phyloP scores from a whole-genome alignment of 2,888 invertebrate genomes.

The Holacanthella duospinosa region DNA sequence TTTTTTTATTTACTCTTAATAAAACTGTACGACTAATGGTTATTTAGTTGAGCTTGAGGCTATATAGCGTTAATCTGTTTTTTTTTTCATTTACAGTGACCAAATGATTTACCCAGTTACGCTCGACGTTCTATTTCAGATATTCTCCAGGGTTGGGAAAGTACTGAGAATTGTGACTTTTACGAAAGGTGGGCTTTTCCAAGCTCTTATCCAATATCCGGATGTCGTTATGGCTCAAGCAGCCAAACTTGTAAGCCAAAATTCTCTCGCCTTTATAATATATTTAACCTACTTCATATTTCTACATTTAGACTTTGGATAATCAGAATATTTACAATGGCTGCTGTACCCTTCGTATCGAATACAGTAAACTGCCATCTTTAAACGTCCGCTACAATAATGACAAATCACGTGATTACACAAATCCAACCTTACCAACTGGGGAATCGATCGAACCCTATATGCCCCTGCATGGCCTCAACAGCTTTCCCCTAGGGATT shows the following conservation, averaged over 20 bases:
- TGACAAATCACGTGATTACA: conserved; percentile 98
- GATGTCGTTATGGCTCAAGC: conserved; percentile 94
- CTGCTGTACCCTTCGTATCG: conserved; percentile 97
- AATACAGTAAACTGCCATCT: conserved; percentile 96
- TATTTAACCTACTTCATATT: too few relatives aligned
- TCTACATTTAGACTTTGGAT: conserved; percentile 63
- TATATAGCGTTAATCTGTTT: background rate
- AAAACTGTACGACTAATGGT: too few relatives aligned
- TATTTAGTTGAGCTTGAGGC: too few relatives aligned
- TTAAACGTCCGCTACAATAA: conserved; percentile 99
- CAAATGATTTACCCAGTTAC: conserved; percentile 98
- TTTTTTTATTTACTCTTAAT: background rate
- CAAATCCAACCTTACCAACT: conserved; percentile 92
- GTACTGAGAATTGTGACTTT: conserved; percentile 99
- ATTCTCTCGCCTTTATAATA: too few relatives aligned
- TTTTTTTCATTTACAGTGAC: conserved; percentile 46
- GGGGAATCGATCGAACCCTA: conserved; percentile 56
- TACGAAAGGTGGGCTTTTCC: conserved; percentile 99
- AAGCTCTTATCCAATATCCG: conserved; percentile 97
- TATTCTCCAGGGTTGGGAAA: conserved; percentile 95
- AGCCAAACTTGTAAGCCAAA: conserved; percentile 87
- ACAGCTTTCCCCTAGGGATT: background rate
- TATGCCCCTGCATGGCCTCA: background rate
- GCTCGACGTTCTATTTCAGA: conserved; percentile 86
- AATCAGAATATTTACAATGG: conserved; percentile 99